A percentile compares a stretch with the other conserved stretches of the same genome.
phyloP scores from a whole-genome alignment of 2,113 vertebrate genomes.

The Mungos mungo region DNA sequence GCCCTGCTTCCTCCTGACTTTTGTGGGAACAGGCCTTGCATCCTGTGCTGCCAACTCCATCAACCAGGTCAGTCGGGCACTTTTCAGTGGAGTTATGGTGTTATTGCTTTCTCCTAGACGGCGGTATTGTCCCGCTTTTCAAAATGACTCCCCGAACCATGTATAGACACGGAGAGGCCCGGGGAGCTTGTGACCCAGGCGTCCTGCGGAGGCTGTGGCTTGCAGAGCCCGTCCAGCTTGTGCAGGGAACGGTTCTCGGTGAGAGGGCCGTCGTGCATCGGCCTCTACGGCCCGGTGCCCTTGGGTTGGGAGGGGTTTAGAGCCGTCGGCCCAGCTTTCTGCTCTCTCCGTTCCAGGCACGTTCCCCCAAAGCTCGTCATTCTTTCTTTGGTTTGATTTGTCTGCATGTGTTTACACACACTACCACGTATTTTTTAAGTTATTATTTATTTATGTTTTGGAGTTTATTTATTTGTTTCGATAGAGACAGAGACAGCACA shows the following conservation, averaged over 20 bases:
- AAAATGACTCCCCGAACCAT: neutral
- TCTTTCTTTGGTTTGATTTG: neutral
- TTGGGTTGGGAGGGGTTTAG: neutral
- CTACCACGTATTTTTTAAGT: neutral
- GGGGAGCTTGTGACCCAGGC: neutral
- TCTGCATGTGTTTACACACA: neutral
- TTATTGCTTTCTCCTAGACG: neutral
- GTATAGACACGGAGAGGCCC: neutral
- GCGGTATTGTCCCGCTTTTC: neutral
- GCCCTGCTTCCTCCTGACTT: conserved; percentile 89
- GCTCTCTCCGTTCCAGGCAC: neutral
- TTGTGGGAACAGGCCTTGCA: conserved; percentile 92
- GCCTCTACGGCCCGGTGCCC: neutral
- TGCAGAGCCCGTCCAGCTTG: neutral
- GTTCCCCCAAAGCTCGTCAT: neutral
- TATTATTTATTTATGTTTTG: too few species aligned
- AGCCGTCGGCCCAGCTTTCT: neutral
- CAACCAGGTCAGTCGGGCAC: conserved; percentile 92
- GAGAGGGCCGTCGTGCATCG: neutral
- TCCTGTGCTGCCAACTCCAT: conserved; percentile 96
- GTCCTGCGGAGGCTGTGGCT: neutral
- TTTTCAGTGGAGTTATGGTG: neutral
- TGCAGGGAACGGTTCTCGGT: neutral
- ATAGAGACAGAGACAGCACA: too few species aligned
- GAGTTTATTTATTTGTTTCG: neutral